phyloP scores from a whole-genome alignment of 1,140 invertebrate species.

The Drosophila seguyi region DNA sequence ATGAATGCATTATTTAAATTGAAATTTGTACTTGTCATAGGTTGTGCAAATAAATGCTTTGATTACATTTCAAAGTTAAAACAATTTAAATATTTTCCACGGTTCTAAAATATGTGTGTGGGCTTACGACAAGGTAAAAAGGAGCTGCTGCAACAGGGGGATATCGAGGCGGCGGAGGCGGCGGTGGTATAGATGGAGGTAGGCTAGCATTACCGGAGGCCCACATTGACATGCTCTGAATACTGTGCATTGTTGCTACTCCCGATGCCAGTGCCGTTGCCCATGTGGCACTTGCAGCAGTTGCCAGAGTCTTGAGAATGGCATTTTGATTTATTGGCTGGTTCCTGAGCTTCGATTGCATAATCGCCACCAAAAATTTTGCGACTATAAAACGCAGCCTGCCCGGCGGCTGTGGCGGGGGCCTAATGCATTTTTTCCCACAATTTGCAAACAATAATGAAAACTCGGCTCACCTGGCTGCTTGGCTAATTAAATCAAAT shows the following conservation, averaged over 20 bases:
- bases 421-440: conserved; percentile 74
- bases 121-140: conserved; percentile 26
- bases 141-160: not conserved
- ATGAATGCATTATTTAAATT: not conserved
- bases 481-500: conserved; percentile 77
- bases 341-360: conserved; percentile 66
- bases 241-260: conserved; percentile 56
- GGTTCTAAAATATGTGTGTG: conserved; percentile 25
- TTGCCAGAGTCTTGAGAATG: conserved; percentile 70
- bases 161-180: not conserved
- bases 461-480: conserved; percentile 43
- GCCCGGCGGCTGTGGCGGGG: conserved; percentile 43
- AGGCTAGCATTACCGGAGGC: conserved; percentile 71
- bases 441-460: conserved; percentile 82
- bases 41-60: no score
- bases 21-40: not conserved
- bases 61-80: not conserved
- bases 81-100: not conserved
- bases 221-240: conserved; percentile 81
- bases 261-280: conserved; percentile 20
- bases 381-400: conserved; percentile 58
- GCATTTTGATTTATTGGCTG: conserved; percentile 81
- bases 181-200: conserved; percentile 4
- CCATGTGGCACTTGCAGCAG: conserved; percentile 66
- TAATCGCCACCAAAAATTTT: conserved; percentile 46